Evolutionary conservation across 2,888 invertebrate genomes (phyloP).

Genomic region (Conus canariensis): DNA sequence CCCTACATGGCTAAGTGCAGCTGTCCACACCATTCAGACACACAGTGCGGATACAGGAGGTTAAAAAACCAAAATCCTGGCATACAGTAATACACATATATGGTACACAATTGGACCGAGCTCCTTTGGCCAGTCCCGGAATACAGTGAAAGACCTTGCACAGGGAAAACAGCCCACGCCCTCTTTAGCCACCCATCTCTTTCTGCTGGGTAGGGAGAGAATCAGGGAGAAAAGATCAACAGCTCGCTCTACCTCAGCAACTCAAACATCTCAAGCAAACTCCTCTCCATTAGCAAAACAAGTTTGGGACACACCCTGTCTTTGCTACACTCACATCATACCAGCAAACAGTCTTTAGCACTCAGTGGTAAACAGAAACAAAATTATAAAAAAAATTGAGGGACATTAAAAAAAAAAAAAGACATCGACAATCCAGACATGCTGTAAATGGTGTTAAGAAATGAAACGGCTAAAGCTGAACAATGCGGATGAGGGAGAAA

Average conservation of each 20-base stretch:
- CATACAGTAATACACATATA: not conserved
- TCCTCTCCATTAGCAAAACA: no score
- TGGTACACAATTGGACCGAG: not conserved
- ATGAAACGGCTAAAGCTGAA: no score
- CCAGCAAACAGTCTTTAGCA: no score
- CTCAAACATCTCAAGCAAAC: no score
- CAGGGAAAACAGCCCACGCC: not conserved
- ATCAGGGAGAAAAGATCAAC: not conserved
- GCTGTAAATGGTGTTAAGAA: no score
- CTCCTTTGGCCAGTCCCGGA: constrained; percentile 34
- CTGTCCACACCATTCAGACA: not conserved
- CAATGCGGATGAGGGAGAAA: no score
- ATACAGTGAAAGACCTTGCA: constrained; percentile 34
- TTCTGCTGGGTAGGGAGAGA: not conserved
- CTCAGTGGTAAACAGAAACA: no score
- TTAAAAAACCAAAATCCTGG: not conserved
- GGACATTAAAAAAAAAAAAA: no score
- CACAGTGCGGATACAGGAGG: constrained; percentile 3
- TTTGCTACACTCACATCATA: not conserved
- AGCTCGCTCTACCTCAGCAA: not conserved
- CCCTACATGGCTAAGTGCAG: not conserved
- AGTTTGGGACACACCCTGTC: not conserved
- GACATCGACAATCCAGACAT: no score
- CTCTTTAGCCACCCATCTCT: not conserved
- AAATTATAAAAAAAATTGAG: no score